Conservation (phyloP, 2,797 vertebrate genomes). For the Acanthiza pusilla region DNA sequence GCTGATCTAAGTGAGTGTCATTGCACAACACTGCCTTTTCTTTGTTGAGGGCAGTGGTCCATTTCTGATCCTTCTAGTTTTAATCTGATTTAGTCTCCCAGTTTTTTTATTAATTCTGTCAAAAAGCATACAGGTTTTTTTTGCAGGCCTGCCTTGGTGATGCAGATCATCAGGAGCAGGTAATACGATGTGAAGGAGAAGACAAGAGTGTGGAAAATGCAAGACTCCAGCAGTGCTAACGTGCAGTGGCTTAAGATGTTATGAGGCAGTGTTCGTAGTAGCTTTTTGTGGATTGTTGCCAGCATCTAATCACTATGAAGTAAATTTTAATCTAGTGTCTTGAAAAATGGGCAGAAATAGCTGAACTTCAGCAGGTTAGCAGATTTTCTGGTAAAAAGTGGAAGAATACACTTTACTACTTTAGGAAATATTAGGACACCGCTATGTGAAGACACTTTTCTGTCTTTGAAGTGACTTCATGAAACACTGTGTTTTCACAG, state of each 20-base stretch:
- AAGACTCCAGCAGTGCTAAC: neutral
- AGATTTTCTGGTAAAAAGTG: neutral
- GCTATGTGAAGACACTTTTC: neutral
- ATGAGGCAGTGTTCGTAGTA: neutral
- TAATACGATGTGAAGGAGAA: neutral
- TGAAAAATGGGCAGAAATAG: neutral
- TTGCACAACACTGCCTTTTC: neutral
- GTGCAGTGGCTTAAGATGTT: neutral
- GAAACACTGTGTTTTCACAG: neutral
- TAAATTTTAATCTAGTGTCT: neutral
- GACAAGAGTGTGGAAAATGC: neutral
- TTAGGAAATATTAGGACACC: neutral
- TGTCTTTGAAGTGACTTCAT: neutral
- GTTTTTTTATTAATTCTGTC: neutral
- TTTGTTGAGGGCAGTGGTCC: neutral
- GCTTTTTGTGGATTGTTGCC: neutral
- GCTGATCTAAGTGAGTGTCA: neutral
- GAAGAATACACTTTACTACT: neutral
- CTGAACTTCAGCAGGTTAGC: neutral
- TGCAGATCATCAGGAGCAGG: neutral
- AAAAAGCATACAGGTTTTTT: neutral
- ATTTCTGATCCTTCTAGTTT: neutral
- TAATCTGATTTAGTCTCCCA: neutral
- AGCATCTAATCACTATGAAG: neutral
- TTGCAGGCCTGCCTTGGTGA: neutral